These are phyloP conservation scores for Heliocidaris tuberculata DNA, from an alignment of 35 echinoderm and acorn worm genomes.

Conservation along the genomic window DNA sequence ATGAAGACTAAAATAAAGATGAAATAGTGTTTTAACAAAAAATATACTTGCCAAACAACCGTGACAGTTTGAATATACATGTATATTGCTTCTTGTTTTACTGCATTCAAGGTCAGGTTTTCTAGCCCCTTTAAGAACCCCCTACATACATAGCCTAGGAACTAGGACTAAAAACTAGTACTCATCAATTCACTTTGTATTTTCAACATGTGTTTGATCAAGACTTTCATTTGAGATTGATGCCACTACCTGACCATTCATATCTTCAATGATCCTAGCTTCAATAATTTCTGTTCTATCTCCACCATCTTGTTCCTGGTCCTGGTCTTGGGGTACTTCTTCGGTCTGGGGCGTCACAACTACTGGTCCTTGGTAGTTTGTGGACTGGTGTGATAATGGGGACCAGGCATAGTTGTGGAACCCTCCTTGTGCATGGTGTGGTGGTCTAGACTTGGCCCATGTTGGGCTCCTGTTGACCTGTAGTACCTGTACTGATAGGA, in stretches of 20 bases:
- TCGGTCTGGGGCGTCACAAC: background rate
- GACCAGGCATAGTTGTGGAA: slow-evolving; percentile 44
- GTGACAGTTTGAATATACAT: no score
- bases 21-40: no score
- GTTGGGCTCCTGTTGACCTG: slow-evolving; percentile 29
- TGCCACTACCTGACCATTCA: background rate
- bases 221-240: slow-evolving; percentile 6
- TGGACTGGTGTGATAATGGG: background rate
- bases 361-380: background rate
- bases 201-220: background rate
- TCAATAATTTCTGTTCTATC: background rate
- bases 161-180: no score
- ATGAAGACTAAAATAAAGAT: no score
- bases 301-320: background rate
- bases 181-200: no score
- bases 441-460: slow-evolving; percentile 10
- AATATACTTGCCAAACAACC: no score
- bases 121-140: no score
- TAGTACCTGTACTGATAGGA: background rate
- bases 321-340: background rate
- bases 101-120: no score
- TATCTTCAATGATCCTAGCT: background rate
- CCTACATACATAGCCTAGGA: no score
- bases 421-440: slow-evolving; percentile 22
- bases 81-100: no score